phyloP scores from a whole-genome alignment of 2,888 invertebrate species.

The Encarsia formosa region DNA sequence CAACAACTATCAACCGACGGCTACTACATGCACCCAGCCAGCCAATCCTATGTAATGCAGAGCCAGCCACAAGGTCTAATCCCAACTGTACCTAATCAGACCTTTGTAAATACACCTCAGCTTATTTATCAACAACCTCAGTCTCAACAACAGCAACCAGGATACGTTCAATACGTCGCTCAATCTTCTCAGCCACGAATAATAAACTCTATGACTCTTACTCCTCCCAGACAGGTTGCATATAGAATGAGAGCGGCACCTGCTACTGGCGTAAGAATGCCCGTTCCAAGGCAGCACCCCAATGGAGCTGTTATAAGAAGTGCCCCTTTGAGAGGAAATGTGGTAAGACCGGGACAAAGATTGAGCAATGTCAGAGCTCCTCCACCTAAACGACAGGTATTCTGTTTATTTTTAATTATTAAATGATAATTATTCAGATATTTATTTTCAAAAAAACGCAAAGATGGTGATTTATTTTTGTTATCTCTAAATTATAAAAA shows the following conservation, averaged over 20 bases:
- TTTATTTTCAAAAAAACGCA: too few relatives aligned
- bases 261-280: slow-evolving; percentile 18
- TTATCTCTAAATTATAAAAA: too few relatives aligned
- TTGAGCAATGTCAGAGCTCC: background rate
- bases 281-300: slow-evolving; percentile 26
- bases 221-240: slow-evolving; percentile 15
- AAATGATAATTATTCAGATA: too few relatives aligned
- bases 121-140: slow-evolving; percentile 21
- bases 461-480: too few relatives aligned
- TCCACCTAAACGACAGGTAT: slow-evolving; percentile 13
- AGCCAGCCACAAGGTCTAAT: slow-evolving; percentile 19
- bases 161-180: slow-evolving; percentile 30
- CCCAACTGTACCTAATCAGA: slow-evolving; percentile 1
- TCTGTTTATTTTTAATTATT: too few relatives aligned
- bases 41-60: slow-evolving; percentile 34
- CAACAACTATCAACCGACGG: slow-evolving; percentile 18
- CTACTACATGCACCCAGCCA: slow-evolving; percentile 37
- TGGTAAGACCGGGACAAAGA: slow-evolving; percentile 20
- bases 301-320: slow-evolving; percentile 34
- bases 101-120: slow-evolving; percentile 10
- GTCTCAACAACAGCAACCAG: slow-evolving; percentile 12
- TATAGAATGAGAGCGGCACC: slow-evolving; percentile 16
- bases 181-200: slow-evolving; percentile 10
- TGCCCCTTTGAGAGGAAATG: slow-evolving; percentile 20
- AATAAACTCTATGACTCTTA: slow-evolving; percentile 16